Conservation (phyloP, 2,113 vertebrate species). For the Onychostoma macrolepis region DNA sequence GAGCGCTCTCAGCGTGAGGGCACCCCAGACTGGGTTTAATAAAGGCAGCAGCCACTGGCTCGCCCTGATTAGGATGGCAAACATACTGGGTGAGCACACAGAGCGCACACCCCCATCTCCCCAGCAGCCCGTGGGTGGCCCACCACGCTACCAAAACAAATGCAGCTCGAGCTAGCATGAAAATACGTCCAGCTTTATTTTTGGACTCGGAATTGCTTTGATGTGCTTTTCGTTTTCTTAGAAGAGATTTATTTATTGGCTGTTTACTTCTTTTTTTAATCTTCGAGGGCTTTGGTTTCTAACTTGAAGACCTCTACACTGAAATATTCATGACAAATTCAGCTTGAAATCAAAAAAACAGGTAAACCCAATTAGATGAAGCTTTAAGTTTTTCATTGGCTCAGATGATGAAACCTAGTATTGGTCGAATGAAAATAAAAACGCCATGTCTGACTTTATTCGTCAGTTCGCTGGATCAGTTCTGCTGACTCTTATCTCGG, state of each 20-base stretch:
- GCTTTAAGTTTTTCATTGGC: background rate
- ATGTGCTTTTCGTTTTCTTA: slow-evolving; percentile 12
- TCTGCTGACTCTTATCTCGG: slow-evolving; percentile 73
- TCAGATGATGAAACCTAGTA: background rate
- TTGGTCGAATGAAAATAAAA: slow-evolving; percentile 37
- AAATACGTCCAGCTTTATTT: slow-evolving; percentile 42
- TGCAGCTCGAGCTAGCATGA: slow-evolving; percentile 16
- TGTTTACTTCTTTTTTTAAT: background rate
- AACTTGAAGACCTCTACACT: background rate
- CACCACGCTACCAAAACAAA: slow-evolving; percentile 60
- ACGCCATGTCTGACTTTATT: slow-evolving; percentile 54
- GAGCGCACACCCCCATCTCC: slow-evolving; percentile 52
- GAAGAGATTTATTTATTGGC: background rate
- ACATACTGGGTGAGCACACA: slow-evolving; percentile 61
- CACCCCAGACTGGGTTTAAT: slow-evolving; percentile 70
- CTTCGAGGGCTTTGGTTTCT: background rate
- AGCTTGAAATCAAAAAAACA: background rate
- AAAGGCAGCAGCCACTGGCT: slow-evolving; percentile 63
- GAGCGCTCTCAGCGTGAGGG: slow-evolving; percentile 69
- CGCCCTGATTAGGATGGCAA: slow-evolving; percentile 75
- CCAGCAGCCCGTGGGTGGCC: slow-evolving; percentile 65
- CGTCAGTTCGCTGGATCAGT: slow-evolving; percentile 54
- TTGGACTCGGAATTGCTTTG: slow-evolving; percentile 37
- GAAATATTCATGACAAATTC: background rate
- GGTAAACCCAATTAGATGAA: background rate